A percentile compares a stretch with the other conserved stretches of the same genome.
These are phyloP conservation scores for Drosophila melanogaster DNA, from an alignment of 1,140 invertebrate genomes.

Conservation along the genomic window DNA sequence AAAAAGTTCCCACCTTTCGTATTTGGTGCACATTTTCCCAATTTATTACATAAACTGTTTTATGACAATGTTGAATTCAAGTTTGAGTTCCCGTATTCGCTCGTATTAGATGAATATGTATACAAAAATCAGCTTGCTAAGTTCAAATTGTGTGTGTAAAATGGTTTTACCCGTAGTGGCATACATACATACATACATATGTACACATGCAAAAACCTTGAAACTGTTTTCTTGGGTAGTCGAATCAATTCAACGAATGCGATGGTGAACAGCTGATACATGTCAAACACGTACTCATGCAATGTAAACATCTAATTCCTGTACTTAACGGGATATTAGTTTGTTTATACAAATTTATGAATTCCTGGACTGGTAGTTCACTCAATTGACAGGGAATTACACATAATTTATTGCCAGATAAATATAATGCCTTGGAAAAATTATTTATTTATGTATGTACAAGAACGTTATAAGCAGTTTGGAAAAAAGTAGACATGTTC, in stretches of 20 bases:
- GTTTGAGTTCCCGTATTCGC: not conserved
- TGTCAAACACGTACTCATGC: not conserved
- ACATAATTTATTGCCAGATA: not conserved
- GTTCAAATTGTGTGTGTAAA: not conserved
- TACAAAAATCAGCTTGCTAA: not conserved
- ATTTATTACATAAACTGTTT: not conserved
- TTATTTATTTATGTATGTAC: too few relatives aligned
- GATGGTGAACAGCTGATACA: conserved; percentile 32
- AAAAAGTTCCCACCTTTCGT: not conserved
- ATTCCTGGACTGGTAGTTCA: not conserved
- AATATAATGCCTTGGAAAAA: not conserved
- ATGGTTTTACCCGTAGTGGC: not conserved
- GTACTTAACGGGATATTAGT: not conserved
- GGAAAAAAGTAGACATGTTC: too few relatives aligned
- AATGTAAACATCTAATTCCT: not conserved
- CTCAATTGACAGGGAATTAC: too few relatives aligned
- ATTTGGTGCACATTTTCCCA: not conserved
- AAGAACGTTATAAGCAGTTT: too few relatives aligned
- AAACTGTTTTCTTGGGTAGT: conserved; percentile 48
- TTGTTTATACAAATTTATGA: not conserved
- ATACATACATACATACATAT: not conserved
- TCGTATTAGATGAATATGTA: not conserved
- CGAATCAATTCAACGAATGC: conserved; percentile 31
- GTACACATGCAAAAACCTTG: conserved; percentile 44
- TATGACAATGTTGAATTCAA: not conserved